A percentile compares a stretch with the other conserved stretches of the same genome.
phyloP scores from a whole-genome alignment of 2,797 vertebrate species.

The Paedocypris micromegethes region DNA sequence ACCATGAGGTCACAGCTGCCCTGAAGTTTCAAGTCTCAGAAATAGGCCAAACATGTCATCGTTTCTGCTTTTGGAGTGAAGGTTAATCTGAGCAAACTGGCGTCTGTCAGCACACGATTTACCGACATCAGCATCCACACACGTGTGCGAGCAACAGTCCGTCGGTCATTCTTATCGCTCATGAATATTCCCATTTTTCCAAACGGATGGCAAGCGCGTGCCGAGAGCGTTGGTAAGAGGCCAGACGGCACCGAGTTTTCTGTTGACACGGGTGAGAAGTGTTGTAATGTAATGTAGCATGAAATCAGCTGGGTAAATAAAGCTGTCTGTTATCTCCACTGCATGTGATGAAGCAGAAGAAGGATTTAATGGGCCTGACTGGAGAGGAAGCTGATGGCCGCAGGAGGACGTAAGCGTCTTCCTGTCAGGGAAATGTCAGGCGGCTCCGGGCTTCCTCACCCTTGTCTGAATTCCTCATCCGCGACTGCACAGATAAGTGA shows the following conservation, averaged over 20 bases:
- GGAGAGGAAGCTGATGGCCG: slow-evolving; percentile 50
- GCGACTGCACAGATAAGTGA: slow-evolving; percentile 29
- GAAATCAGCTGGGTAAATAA: slow-evolving; percentile 64
- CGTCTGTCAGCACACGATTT: slow-evolving; percentile 43
- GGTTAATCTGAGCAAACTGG: slow-evolving; percentile 55
- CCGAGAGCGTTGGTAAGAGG: slow-evolving; percentile 32
- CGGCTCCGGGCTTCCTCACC: slow-evolving; percentile 39
- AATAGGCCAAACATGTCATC: slow-evolving; percentile 53
- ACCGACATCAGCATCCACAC: slow-evolving; percentile 30
- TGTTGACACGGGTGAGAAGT: slow-evolving; percentile 51
- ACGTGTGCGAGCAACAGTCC: too few relatives aligned
- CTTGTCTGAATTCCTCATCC: slow-evolving; percentile 18
- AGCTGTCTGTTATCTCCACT: slow-evolving; percentile 58
- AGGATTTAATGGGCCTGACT: slow-evolving; percentile 56
- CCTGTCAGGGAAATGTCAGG: slow-evolving; percentile 52
- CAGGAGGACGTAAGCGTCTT: slow-evolving; percentile 49
- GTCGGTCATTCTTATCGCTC: too few relatives aligned
- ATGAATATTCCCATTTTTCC: neutral
- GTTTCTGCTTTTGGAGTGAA: slow-evolving; percentile 57
- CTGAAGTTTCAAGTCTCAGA: slow-evolving; percentile 42
- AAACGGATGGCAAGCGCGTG: slow-evolving; percentile 14
- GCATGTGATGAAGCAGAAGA: slow-evolving; percentile 57
- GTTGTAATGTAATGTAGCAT: slow-evolving; percentile 53
- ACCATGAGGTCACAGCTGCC: slow-evolving; percentile 43
- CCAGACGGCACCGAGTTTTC: slow-evolving; percentile 49